Evolutionary conservation across 1,140 invertebrate species (phyloP).

Genomic region (Triops cancriformis): DNA sequence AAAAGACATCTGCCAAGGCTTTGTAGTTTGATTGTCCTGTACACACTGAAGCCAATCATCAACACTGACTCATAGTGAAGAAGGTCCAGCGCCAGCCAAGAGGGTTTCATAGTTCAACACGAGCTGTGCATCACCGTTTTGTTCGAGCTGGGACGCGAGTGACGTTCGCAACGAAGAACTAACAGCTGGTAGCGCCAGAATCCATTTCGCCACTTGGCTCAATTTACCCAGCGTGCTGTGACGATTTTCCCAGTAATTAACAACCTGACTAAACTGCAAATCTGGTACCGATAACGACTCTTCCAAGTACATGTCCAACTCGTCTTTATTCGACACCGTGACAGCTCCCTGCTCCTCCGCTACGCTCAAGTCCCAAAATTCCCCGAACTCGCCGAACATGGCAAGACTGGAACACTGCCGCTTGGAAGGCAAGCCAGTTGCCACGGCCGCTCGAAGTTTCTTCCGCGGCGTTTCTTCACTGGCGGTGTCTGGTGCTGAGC

Average conservation of each 20-base stretch:
- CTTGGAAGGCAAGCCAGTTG: background rate
- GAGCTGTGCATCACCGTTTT: slow-evolving; percentile 9
- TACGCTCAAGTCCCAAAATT: slow-evolving; percentile 15
- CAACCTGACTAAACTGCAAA: slow-evolving; percentile 21
- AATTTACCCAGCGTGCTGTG: slow-evolving; percentile 12
- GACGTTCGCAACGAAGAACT: background rate
- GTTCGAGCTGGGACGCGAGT: background rate
- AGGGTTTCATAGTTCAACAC: background rate
- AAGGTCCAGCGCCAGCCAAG: background rate
- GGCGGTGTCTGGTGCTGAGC: background rate
- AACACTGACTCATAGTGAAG: background rate
- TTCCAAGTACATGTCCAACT: slow-evolving; percentile 25
- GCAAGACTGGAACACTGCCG: background rate
- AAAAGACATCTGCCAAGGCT: no score
- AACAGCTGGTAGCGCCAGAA: slow-evolving; percentile 21
- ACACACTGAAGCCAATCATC: no score
- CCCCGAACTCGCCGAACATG: slow-evolving; percentile 16
- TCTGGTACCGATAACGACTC: slow-evolving; percentile 22
- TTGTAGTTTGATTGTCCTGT: no score
- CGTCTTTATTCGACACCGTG: background rate
- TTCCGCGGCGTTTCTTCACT: background rate
- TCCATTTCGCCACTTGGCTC: slow-evolving; percentile 23
- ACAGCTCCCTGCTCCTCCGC: background rate
- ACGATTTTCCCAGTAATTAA: slow-evolving; percentile 24
- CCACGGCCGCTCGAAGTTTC: background rate